These are phyloP conservation scores for Caenorhabditis plicata DNA, from an alignment of 2,888 invertebrate species.

Conservation along the genomic window DNA sequence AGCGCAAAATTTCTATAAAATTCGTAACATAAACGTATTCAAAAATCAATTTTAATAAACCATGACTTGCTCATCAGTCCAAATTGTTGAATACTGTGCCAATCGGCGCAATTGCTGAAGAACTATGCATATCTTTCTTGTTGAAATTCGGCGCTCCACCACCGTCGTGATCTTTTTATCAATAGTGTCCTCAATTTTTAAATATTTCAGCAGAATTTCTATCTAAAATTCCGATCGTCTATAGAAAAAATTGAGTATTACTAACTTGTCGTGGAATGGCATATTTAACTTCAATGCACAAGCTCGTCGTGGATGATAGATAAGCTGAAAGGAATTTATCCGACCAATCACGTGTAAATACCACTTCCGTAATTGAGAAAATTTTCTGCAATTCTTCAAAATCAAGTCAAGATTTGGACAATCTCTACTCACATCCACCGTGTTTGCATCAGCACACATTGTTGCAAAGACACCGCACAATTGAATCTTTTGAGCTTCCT, in stretches of 20 bases:
- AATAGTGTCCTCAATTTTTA: not conserved
- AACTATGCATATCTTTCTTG: constrained; percentile 2
- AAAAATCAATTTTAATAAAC: constrained; percentile 4
- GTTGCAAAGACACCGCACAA: constrained; percentile 12
- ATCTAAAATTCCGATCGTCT: constrained; percentile 3
- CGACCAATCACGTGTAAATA: constrained; percentile 16
- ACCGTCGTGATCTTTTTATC: too few relatives aligned
- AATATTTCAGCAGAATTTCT: constrained; percentile 5
- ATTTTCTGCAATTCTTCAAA: too few relatives aligned
- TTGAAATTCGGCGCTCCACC: not conserved
- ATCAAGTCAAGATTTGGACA: too few relatives aligned
- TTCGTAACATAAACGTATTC: not conserved
- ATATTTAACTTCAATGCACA: constrained; percentile 35
- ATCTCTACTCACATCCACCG: too few relatives aligned
- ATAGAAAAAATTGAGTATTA: not conserved
- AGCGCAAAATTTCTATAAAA: constrained; percentile 4
- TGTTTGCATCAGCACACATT: constrained; percentile 19
- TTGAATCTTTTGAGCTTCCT: constrained; percentile 12
- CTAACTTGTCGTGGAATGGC: constrained; percentile 34
- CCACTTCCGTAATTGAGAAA: constrained; percentile 15
- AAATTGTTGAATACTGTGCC: constrained; percentile 37
- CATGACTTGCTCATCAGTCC: constrained; percentile 42
- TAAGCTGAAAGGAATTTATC: constrained; percentile 21
- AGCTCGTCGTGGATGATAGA: constrained; percentile 30
- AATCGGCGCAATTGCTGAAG: constrained; percentile 25